phyloP scores from a whole-genome alignment of 1,140 invertebrate genomes.

The Drosophila nasuta region DNA sequence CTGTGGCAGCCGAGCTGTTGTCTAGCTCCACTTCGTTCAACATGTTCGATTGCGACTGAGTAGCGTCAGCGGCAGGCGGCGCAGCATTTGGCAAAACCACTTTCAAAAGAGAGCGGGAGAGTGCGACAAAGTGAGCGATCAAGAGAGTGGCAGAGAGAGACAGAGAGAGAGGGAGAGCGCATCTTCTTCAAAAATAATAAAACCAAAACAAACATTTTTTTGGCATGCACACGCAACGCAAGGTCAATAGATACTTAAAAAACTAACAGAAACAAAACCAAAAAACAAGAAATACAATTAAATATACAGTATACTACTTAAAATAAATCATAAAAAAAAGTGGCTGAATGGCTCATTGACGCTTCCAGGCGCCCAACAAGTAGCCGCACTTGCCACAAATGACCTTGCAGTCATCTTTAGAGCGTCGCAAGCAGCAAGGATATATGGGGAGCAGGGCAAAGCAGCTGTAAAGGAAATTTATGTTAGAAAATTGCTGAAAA shows the following conservation, averaged over 20 bases:
- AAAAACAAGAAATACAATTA: constrained; percentile 13
- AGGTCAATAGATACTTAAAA: constrained; percentile 49
- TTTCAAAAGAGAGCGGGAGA: constrained; percentile 3
- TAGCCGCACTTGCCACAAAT: constrained; percentile 78
- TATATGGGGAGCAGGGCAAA: constrained; percentile 74
- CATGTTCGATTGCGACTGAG: constrained; percentile 64
- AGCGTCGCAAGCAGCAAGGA: constrained; percentile 67
- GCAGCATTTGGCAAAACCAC: background rate
- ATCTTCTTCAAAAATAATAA: constrained; percentile 14
- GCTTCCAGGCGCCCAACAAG: constrained; percentile 76
- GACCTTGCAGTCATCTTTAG: constrained; percentile 73
- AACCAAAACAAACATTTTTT: constrained; percentile 24
- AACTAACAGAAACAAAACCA: constrained; percentile 17
- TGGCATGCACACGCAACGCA: constrained; percentile 24
- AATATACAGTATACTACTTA: constrained; percentile 25
- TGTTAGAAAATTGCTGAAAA: background rate
- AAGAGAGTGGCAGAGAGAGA: background rate
- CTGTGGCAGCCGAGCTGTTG: constrained; percentile 24
- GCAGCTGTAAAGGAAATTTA: constrained; percentile 48
- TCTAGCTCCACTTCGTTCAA: constrained; percentile 57
- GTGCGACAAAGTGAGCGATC: background rate
- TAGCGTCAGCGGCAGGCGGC: background rate
- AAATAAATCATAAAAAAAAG: constrained; percentile 12
- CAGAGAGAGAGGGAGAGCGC: constrained; percentile 1
- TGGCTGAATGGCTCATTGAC: constrained; percentile 42